Base-by-base conservation (phyloP, 1,140 invertebrate species). In the Tetramorium alpestre region DNA sequence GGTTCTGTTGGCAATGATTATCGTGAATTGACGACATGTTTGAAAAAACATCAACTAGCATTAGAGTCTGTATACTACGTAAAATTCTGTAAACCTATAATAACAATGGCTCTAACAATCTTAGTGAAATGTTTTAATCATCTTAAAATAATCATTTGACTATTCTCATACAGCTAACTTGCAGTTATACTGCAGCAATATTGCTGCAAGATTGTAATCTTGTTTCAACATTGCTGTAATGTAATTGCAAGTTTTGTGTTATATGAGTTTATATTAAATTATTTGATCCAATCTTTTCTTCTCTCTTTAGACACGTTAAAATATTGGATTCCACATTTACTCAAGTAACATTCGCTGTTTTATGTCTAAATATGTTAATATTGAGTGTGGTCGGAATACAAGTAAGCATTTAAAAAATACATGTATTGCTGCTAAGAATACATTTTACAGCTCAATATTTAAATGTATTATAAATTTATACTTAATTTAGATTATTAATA, bases 11-110 rank as follows among this genome's bases (percentile, higher is more conserved):
- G 3, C 13, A 49, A 69, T 51, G 77, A 80, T 38, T 54, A 80
- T 11, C 2, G 1, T 41, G 62, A 69, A 80, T 69, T 80, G 16
- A 67, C 25, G 2, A 38, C 5, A 0, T 80, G 77, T 16, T 80
- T 80, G n/a, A 80, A 11, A 80, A 80, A 69, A 80, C 77, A 69
- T 69, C 77, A 80, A 69, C 47, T 80, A 13, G 77, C 77, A 69
- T 54, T 80, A 54, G 62, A 80, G 77, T 80, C 8, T 16, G 77
- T 33, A 0, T 80, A 80, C 3, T 11, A 25, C 0, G 6, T 7
- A 7, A 60, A 75, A n/a, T 69, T 80, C 16, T 80, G 33, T 38
- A 0, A 7, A 7, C 18, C 1, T 1, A 54, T 18, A 76, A 75
- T 54, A 18, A 54, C 2, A 54, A 6, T 18, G 0, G 49, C 4